Base-by-base conservation (phyloP, 2,888 invertebrate genomes). In the Lissonota sp. region DNA sequence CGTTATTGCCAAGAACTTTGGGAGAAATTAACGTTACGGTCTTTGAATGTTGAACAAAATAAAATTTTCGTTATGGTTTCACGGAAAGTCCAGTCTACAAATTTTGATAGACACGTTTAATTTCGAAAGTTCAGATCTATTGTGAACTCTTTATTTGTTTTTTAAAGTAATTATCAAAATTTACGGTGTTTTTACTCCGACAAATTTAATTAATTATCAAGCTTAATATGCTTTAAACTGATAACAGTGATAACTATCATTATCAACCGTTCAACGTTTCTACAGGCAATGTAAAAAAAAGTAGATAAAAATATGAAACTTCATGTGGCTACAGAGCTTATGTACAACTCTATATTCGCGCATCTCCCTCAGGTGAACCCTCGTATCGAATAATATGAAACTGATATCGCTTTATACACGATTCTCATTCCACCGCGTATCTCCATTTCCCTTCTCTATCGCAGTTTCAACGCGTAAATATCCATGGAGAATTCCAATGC, bases 391-490 rank as follows among this genome's bases (percentile, higher is more conserved):
- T 73, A 69, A 64, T 62, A 77, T 64, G 51, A 60, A 53, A 69
- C 69, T 58, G 57, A 69, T 76, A 72, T 80, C 72, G 72, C 71
- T 75, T 67, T 62, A 76, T 80, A 42, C 64, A 40, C 71, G 63
- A 57, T 42, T 49, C 62, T 62, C 77, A 69, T 69, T 77, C 60
- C 72, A 16, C 57, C 60, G 44, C 39, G 46, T 42, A 67, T 69
- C 64, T 78, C 49, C 73, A 40, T 74, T 74, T 81, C 72, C 64
- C 55, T 53, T 73, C 73, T 77, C 70, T 70, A 44, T 70, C 60
- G 46, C 70, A 14, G 40, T 66, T 72, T 64, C 44, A 37, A 39
- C 55, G 42, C 60, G 55, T 6, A 1, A 26, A 26, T 26, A 26
- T 26, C 26, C 26, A 26, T 26, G 26, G 26, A 26, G 26, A 26